These are phyloP conservation scores for Brachionus manjavacas DNA, from an alignment of 1,140 invertebrate species.

Conservation along the genomic window DNA sequence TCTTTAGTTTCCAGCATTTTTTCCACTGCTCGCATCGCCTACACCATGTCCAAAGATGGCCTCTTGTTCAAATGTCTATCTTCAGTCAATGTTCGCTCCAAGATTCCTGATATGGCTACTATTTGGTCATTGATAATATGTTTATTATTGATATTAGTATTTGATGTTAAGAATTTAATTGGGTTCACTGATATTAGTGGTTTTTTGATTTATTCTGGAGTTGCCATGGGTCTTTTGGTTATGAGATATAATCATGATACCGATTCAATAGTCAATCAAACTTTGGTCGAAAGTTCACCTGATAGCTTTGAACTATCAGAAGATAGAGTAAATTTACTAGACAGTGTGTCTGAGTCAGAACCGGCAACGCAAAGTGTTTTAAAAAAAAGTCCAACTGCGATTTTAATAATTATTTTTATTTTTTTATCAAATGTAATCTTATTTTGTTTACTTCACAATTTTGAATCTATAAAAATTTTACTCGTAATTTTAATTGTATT, in stretches of 20 bases:
- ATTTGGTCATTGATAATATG: conserved; percentile 5
- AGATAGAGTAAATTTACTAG: background rate
- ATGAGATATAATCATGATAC: conserved; percentile 5
- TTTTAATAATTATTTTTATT: background rate
- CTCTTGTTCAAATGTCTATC: conserved; percentile 27
- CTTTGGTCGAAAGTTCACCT: background rate
- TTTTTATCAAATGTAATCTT: background rate
- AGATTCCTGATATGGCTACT: background rate
- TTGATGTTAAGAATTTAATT: conserved; percentile 30
- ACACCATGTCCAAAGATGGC: conserved; percentile 36
- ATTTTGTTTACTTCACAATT: background rate
- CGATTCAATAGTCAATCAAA: background rate
- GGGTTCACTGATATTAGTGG: conserved; percentile 38
- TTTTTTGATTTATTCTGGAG: conserved; percentile 19
- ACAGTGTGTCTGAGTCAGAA: background rate
- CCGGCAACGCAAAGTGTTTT: background rate
- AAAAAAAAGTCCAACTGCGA: background rate
- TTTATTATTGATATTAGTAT: background rate
- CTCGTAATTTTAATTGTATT: background rate
- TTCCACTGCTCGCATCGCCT: conserved; percentile 15
- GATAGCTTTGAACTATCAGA: background rate
- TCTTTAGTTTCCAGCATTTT: conserved; percentile 21
- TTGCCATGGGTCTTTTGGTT: conserved; percentile 5
- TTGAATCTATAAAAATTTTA: background rate
- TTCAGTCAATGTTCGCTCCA: background rate